These are phyloP conservation scores for Dichetophora obliterata DNA, from an alignment of 2,888 invertebrate genomes.

Conservation along the genomic window DNA sequence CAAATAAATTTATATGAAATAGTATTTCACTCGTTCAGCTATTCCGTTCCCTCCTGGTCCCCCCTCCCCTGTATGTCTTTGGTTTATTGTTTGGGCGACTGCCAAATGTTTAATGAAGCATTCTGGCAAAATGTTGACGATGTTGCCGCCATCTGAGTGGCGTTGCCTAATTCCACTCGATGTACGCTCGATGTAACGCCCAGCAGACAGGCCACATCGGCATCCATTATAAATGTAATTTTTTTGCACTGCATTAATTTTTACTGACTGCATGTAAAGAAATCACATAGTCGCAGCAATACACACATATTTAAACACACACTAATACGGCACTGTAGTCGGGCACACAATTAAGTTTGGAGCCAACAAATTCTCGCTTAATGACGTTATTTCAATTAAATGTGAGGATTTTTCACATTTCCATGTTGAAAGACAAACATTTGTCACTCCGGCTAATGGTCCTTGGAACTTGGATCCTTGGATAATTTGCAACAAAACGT, in stretches of 20 bases:
- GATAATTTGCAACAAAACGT: background rate
- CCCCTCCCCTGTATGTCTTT: background rate
- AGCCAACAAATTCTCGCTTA: slow-evolving; percentile 24
- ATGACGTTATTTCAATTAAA: slow-evolving; percentile 45
- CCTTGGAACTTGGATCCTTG: background rate
- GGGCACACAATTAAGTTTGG: slow-evolving; percentile 17
- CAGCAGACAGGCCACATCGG: background rate
- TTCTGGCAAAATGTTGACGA: background rate
- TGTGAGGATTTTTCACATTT: slow-evolving; percentile 41
- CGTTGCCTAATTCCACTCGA: background rate
- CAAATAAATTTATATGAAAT: slow-evolving; percentile 28
- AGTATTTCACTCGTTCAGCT: background rate
- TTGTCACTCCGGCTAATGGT: slow-evolving; percentile 9
- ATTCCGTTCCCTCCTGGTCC: background rate
- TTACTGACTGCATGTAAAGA: slow-evolving; percentile 14
- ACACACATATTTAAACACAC: background rate
- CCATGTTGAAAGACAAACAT: slow-evolving; percentile 38
- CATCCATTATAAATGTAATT: slow-evolving; percentile 21
- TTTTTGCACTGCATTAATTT: slow-evolving; percentile 32
- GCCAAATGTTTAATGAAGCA: slow-evolving; percentile 33
- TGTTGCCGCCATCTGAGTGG: background rate
- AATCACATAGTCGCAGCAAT: background rate
- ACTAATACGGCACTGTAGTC: background rate
- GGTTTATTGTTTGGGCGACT: slow-evolving; percentile 13
- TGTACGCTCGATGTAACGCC: background rate